Conservation (phyloP, 1,140 invertebrate species). For the Mycetomoellerius zeteki region DNA sequence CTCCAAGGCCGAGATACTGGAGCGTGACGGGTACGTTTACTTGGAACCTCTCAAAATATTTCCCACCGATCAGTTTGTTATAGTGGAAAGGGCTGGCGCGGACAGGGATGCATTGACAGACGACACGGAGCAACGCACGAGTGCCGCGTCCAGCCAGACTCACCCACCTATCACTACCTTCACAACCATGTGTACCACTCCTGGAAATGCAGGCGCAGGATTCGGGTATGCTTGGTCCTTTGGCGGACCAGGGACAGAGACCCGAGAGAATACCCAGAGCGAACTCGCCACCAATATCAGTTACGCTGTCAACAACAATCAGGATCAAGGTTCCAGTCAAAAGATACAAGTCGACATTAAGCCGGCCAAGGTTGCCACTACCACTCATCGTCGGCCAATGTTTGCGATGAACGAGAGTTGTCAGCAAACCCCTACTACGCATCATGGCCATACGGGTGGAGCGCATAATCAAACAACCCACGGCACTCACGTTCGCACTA, state of each 20-base stretch:
- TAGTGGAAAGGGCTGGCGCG: slow-evolving; percentile 84
- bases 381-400: slow-evolving; percentile 82
- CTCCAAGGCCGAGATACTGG: slow-evolving; percentile 83
- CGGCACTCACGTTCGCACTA: slow-evolving; percentile 82
- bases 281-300: slow-evolving; percentile 84
- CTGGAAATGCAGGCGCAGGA: slow-evolving; percentile 85
- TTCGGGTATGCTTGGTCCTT: slow-evolving; percentile 86
- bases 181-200: slow-evolving; percentile 86
- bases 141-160: slow-evolving; percentile 78
- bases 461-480: slow-evolving; percentile 85
- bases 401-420: slow-evolving; percentile 85
- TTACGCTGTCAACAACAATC: slow-evolving; percentile 86
- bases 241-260: slow-evolving; percentile 83
- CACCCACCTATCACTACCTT: slow-evolving; percentile 82
- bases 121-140: slow-evolving; percentile 80
- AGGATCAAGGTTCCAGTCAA: slow-evolving; percentile 85
- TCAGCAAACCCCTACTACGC: slow-evolving; percentile 84
- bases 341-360: slow-evolving; percentile 86
- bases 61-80: slow-evolving; percentile 85
- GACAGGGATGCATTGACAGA: slow-evolving; percentile 85
- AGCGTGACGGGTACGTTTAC: slow-evolving; percentile 85
- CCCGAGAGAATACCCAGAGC: slow-evolving; percentile 82
- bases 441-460: slow-evolving; percentile 83
- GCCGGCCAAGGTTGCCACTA: slow-evolving; percentile 81
- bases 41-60: slow-evolving; percentile 86